Base-by-base conservation (phyloP, 2,113 vertebrate genomes). In the Benitochromis conjunctus region DNA sequence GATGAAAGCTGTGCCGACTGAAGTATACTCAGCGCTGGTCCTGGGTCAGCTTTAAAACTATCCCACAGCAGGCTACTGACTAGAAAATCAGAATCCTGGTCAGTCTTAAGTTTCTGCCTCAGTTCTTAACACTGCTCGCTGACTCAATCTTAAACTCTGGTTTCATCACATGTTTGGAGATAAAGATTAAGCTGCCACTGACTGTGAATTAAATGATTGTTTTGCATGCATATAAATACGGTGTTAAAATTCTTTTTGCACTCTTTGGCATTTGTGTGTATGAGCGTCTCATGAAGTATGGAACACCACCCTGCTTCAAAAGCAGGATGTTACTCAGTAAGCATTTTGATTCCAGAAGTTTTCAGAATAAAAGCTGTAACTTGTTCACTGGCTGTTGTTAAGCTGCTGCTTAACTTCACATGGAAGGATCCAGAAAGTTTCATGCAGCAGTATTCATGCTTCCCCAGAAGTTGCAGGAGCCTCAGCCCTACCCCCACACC, bases 141-240 rank as follows among this genome's bases (percentile, higher is more conserved):
- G 94, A 94, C 79, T 95, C 90, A 95, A 94, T 89, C 29, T 83
- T 10, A 13, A 36, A 58, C 83, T 55, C 4, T 66, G 60, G 10
- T 95, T 94, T 84, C 90, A 93, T 94, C 95, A 93, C 12, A 58
- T 82, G 2, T 12, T 66, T 64, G 60, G 74, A 89, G 1, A 58
- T 19, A 10, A 53, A 57, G 18, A 87, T 51, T 2, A 7, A 19
- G 9, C 6, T 56, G 8, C 9, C 4, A 31, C 51, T 86, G 43
- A 18, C 24, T n/a, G 14, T 29, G 1, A 83, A 69, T 3, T 57
- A 6, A 80, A 62, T 19, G 7, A 3, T n/a, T 55, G 48, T 24
- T 53, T 9, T 1, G 31, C 31, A 43, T 29, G 10, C 18, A 85
- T 48, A 62, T 2, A 7, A 9, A 12, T 51, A 5, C 19, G 5